Conservation (phyloP, 2,113 vertebrate genomes). For the Tragelaphus scriptus region DNA sequence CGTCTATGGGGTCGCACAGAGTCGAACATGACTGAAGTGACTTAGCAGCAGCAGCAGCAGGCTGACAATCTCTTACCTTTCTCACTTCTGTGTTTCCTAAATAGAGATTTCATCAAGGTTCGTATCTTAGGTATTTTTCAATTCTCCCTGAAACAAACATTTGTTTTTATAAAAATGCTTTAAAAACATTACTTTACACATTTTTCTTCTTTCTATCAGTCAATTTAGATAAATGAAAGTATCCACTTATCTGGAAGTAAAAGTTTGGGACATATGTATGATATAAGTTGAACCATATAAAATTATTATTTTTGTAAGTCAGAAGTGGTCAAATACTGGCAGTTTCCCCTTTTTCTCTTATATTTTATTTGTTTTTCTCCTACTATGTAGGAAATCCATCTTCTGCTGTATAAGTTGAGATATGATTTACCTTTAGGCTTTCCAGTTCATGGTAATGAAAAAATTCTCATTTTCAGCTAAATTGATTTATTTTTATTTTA, state of each 20-base stretch:
- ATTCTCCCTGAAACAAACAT: neutral
- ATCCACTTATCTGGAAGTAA: conserved; percentile 53
- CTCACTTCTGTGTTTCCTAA: neutral
- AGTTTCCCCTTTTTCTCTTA: neutral
- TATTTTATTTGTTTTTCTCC: neutral
- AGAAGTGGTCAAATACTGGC: neutral
- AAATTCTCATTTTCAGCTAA: conserved; percentile 19
- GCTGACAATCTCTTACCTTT: neutral
- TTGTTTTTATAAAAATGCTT: conserved; percentile 3
- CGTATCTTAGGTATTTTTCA: neutral
- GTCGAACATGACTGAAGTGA: too few species aligned
- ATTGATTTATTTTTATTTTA: neutral
- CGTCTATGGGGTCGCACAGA: too few species aligned
- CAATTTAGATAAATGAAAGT: conserved; percentile 57
- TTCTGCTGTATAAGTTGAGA: neutral
- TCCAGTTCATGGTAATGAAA: conserved; percentile 5
- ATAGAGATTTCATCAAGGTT: neutral
- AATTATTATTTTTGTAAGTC: neutral
- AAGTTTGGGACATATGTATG: conserved; percentile 18
- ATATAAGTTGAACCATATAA: neutral
- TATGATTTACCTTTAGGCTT: conserved; percentile 18
- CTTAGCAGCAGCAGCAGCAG: too few species aligned
- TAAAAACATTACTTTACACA: neutral
- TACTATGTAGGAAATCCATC: neutral
- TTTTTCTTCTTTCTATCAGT: conserved; percentile 23